These are phyloP conservation scores for Micronisus gabar DNA, from an alignment of 2,113 vertebrate genomes.

Conservation along the genomic window DNA sequence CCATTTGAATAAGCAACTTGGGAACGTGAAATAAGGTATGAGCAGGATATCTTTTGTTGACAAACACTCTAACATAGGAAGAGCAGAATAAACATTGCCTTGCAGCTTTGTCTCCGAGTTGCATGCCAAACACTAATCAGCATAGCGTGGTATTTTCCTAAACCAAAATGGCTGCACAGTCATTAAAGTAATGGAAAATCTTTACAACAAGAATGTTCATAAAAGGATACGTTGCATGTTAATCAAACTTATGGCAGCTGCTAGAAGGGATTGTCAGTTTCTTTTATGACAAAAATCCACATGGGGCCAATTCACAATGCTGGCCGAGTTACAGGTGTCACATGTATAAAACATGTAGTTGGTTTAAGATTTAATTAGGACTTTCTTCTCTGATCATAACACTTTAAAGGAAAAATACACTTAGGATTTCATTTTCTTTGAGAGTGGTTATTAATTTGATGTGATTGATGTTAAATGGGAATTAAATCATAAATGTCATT, in stretches of 20 bases:
- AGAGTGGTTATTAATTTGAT: conserved; percentile 75
- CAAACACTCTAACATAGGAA: not conserved
- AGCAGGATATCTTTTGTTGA: not conserved
- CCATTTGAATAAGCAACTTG: not conserved
- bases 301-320: conserved; percentile 20
- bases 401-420: conserved; percentile 63
- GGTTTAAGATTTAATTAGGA: conserved; percentile 71
- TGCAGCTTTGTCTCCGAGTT: not conserved
- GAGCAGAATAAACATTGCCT: not conserved
- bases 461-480: conserved; percentile 73
- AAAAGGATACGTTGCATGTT: not conserved
- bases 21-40: not conserved
- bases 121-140: not conserved
- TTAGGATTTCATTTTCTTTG: conserved; percentile 61
- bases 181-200: conserved; percentile 31
- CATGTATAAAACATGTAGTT: conserved; percentile 29
- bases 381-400: conserved; percentile 47
- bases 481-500: conserved; percentile 76
- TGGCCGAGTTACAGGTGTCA: conserved; percentile 41
- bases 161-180: conserved; percentile 11
- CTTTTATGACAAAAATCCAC: conserved; percentile 38
- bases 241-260: conserved; percentile 49
- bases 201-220: conserved; percentile 14
- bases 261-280: conserved; percentile 13
- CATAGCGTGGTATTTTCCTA: not conserved